These are phyloP conservation scores for Lepilemur septentrionalis DNA, from an alignment of 2,797 vertebrate species.

Conservation along the genomic window DNA sequence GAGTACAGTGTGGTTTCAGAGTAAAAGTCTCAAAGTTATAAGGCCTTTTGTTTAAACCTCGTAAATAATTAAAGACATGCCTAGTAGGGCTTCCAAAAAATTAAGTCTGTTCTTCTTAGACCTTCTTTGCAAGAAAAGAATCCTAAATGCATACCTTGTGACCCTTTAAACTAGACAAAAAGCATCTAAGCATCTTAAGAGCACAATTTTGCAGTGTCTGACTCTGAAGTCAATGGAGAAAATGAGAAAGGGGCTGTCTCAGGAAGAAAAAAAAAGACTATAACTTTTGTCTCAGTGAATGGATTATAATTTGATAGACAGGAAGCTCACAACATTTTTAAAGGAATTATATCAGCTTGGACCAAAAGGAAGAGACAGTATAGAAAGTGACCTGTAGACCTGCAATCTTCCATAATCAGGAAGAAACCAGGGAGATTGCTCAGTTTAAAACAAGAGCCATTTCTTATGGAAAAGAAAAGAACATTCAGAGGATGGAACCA, in stretches of 20 bases:
- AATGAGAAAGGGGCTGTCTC: neutral
- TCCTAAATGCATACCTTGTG: neutral
- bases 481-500: neutral
- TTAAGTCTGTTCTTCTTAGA: neutral
- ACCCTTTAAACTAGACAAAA: neutral
- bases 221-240: neutral
- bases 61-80: neutral
- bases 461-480: neutral
- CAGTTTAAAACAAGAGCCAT: neutral
- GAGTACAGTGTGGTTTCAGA: conserved; percentile 13
- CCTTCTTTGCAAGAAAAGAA: neutral
- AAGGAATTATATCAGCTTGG: neutral
- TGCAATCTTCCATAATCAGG: neutral
- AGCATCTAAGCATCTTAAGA: neutral
- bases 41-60: neutral
- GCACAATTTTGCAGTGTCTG: neutral
- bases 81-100: neutral
- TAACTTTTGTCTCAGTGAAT: neutral
- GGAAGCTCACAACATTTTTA: conserved; percentile 5
- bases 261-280: neutral
- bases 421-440: neutral
- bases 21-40: neutral
- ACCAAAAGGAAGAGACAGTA: neutral
- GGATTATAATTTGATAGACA: conserved; percentile 1
- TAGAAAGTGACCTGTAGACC: neutral